Evolutionary conservation across 2,888 invertebrate species (phyloP).

Genomic region (Torymus texanus): DNA sequence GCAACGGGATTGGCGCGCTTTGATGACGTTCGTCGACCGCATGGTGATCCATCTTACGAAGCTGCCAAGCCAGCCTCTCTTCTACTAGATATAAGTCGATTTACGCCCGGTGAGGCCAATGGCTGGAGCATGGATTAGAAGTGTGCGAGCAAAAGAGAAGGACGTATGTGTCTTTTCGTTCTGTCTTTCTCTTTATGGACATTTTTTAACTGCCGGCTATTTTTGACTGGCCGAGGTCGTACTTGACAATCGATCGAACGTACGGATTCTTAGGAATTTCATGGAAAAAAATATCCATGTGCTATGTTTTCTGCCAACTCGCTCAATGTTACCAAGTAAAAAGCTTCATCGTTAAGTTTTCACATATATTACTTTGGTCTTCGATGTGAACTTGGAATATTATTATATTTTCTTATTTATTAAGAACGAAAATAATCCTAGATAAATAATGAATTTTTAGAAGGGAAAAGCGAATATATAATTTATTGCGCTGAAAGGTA

Average conservation of each 20-base stretch:
- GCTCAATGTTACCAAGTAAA: too few species aligned
- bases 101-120: conserved; percentile 8
- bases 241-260: neutral
- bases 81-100: neutral
- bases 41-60: conserved; percentile 69
- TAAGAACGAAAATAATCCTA: too few species aligned
- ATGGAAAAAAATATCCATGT: too few species aligned
- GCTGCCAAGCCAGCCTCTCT: conserved; percentile 62
- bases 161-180: neutral
- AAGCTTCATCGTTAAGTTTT: too few species aligned
- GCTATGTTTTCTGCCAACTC: too few species aligned
- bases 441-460: too few species aligned
- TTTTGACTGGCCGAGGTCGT: conserved; percentile 24
- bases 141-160: neutral
- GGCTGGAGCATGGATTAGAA: neutral
- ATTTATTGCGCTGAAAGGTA: too few species aligned
- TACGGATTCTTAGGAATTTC: too few species aligned
- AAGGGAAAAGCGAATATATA: too few species aligned
- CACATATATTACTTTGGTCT: too few species aligned
- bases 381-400: too few species aligned
- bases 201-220: neutral
- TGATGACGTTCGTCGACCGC: conserved; percentile 63
- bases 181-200: neutral
- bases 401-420: too few species aligned
- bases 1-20: conserved; percentile 62